A percentile compares a stretch with the other conserved stretches of the same genome.
These are phyloP conservation scores for Cataglyphis altisquamis DNA, from an alignment of 2,888 invertebrate species.

Conservation along the genomic window DNA sequence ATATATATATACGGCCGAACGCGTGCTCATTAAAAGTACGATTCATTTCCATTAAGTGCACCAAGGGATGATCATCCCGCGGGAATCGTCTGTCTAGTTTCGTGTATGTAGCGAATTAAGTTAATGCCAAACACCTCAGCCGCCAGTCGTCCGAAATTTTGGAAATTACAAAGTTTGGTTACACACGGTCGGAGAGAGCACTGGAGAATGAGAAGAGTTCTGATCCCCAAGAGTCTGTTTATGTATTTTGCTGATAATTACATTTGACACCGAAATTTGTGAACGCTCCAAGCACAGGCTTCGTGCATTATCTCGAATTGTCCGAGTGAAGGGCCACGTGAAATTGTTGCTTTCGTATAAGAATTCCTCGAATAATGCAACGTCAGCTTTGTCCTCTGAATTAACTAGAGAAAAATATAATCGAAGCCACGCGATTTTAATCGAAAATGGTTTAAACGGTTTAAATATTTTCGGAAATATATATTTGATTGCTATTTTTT, in stretches of 20 bases:
- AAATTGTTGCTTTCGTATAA: conserved; percentile 31
- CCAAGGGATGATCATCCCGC: conserved; percentile 63
- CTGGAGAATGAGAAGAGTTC: conserved; percentile 24
- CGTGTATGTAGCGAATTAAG: conserved; percentile 68
- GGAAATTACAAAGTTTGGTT: conserved; percentile 71
- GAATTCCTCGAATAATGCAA: background rate
- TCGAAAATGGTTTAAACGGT: background rate
- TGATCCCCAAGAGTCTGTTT: conserved; percentile 51
- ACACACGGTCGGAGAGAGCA: conserved; percentile 29
- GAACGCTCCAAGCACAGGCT: conserved; percentile 24
- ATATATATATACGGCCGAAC: background rate
- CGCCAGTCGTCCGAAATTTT: conserved; percentile 63
- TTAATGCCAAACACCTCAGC: conserved; percentile 62
- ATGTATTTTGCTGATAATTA: conserved; percentile 58
- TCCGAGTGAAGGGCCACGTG: conserved; percentile 4
- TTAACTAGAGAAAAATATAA: background rate
- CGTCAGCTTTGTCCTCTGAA: background rate
- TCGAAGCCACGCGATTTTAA: background rate
- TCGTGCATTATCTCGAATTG: conserved; percentile 38
- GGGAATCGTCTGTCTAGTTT: conserved; percentile 59
- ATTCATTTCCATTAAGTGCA: conserved; percentile 74
- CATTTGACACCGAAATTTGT: conserved; percentile 48
- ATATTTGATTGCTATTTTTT: background rate
- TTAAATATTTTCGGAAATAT: background rate
- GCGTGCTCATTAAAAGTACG: conserved; percentile 62